Base-by-base conservation (phyloP, 2,113 vertebrate species). In the Xiphias gladius region DNA sequence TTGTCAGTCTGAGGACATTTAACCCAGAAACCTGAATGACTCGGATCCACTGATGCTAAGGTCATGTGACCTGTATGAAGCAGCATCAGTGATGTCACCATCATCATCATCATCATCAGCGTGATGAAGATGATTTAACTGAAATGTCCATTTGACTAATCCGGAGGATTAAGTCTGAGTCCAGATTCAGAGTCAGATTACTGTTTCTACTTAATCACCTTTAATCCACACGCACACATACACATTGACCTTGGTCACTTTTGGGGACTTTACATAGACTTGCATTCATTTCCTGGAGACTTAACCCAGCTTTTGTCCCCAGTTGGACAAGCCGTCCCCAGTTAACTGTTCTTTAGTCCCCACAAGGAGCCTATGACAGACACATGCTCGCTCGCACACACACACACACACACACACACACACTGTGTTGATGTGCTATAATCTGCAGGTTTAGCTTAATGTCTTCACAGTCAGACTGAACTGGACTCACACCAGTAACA, bases 71-170 rank as follows among this genome's bases (percentile, higher is more conserved):
- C 57, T 0, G 14, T 2, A 4, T 14, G 12, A 50, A 11, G 41
- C 52, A 3, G 8, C 68, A 50, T 63, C 19, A 22, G 50, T 82
- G 76, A 86, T 68, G 24, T 79, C 75, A 16, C 76, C 46, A 52
- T 63, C 22, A 2, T 67, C 68, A 37, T 76, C 73, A 37, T 79
- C 75, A 16, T 80, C 46, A 52, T 63, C 22, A 28, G 16, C 28
- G 58, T 80, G 81, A 86, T 87, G 86, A 89, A 89, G 90, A 88
- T 89, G 69, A 83, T 91, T 88, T 30, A 88, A 77, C 85, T 50
- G 55, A 81, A 90, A 85, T 48, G 35, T 86, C 82, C 84, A 86
- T 90, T 91, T 90, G 84, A 84, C 83, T 93, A 93, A 91, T 90
- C 91, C 90, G 82, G 37, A 62, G 85, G 91, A 80, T 89, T 92